Conservation (phyloP, 2,113 vertebrate species). For the Protomyctophum bolini region DNA sequence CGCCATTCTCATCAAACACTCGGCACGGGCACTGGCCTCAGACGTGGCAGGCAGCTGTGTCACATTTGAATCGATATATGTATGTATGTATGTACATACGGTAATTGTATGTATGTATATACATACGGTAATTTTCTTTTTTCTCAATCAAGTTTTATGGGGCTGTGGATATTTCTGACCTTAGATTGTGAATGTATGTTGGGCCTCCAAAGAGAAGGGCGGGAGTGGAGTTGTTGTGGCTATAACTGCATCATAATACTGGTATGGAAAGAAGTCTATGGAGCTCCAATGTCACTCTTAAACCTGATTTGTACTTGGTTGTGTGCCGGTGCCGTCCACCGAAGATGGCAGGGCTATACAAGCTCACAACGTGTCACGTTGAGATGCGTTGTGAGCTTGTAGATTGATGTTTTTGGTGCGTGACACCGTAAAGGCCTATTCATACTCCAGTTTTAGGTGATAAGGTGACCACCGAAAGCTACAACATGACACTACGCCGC, state of each 20-base stretch:
- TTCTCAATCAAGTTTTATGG: neutral
- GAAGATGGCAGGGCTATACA: too few relatives aligned
- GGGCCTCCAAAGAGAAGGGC: neutral
- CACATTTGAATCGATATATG: neutral
- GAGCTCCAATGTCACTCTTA: neutral
- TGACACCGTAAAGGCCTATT: too few relatives aligned
- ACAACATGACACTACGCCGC: too few relatives aligned
- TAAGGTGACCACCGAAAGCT: too few relatives aligned
- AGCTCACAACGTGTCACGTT: too few relatives aligned
- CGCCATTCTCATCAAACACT: conserved; percentile 29
- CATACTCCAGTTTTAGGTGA: too few relatives aligned
- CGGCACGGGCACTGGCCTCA: neutral
- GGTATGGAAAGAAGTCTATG: neutral
- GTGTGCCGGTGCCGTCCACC: too few relatives aligned
- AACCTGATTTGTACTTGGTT: too few relatives aligned
- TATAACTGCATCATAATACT: neutral
- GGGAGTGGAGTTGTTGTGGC: neutral
- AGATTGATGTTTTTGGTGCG: too few relatives aligned
- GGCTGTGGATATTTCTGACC: neutral
- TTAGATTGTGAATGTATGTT: conserved; percentile 6
- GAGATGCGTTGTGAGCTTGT: too few relatives aligned
- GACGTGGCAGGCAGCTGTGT: conserved; percentile 6
- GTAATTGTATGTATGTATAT: neutral
- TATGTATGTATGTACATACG: neutral
- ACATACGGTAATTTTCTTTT: neutral